Conservation (phyloP, 1,140 invertebrate species). For the Orius laevigatus region DNA sequence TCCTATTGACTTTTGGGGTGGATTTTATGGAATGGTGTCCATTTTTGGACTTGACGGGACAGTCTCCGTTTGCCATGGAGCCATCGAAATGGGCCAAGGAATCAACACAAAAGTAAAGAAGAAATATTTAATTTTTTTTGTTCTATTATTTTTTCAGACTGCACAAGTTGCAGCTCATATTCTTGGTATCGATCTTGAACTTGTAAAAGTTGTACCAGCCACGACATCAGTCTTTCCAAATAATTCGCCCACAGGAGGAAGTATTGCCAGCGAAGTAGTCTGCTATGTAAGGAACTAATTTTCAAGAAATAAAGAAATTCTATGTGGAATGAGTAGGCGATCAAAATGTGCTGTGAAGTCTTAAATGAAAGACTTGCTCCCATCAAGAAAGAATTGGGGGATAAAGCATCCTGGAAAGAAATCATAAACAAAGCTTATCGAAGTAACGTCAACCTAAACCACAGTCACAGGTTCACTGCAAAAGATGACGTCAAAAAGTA, state of each 20-base stretch:
- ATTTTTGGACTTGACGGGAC: slow-evolving; percentile 61
- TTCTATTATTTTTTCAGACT: slow-evolving; percentile 30
- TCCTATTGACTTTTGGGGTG: slow-evolving; percentile 35
- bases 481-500: slow-evolving; percentile 13
- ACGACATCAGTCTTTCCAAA: slow-evolving; percentile 44
- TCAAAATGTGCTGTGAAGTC: slow-evolving; percentile 47
- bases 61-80: slow-evolving; percentile 55
- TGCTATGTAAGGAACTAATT: slow-evolving; percentile 31
- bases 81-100: slow-evolving; percentile 75
- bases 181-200: slow-evolving; percentile 50
- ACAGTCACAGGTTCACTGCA: slow-evolving; percentile 32
- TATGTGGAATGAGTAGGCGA: slow-evolving; percentile 32
- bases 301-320: slow-evolving; percentile 1
- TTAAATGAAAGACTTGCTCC: slow-evolving; percentile 44
- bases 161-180: slow-evolving; percentile 59
- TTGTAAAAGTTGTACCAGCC: slow-evolving; percentile 47
- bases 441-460: slow-evolving; percentile 44
- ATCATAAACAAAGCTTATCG: slow-evolving; percentile 39
- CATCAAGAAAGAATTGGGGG: slow-evolving; percentile 34
- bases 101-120: slow-evolving; percentile 48
- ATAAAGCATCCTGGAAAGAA: slow-evolving; percentile 46
- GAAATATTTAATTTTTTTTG: neutral
- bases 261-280: slow-evolving; percentile 48
- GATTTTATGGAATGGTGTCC: slow-evolving; percentile 45
- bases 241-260: slow-evolving; percentile 46